Base-by-base conservation (phyloP, 1,140 invertebrate species). In the Helicoverpa armigera region DNA sequence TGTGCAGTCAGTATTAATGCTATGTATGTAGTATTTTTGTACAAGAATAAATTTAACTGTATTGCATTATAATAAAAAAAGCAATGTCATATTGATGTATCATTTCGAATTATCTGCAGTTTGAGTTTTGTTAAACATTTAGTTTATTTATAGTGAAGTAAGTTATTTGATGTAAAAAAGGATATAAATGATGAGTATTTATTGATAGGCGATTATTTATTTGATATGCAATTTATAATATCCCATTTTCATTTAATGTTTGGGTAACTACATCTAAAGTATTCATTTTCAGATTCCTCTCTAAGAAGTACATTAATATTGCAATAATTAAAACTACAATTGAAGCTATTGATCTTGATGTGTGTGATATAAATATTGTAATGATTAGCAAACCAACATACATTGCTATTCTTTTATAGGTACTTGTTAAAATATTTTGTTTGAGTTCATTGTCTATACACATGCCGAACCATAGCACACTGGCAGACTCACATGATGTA, bases 381-480 rank as follows among this genome's bases (percentile, higher is more conserved):
- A 91, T 83, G 54, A 89, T 69, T 35, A 91, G 58, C 63, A 91
- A 85, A 29, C 85, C 81, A 81, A 88, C 77, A 81, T 93, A 94
- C 13, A 88, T 77, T 54, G 73, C 63, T 72, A 86, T 61, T 82
- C 87, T 89, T 72, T 84, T 86, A 10, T 86, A 65, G n/a, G 86
- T 73, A 82, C 74, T 83, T 56, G 54, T 73, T 76, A 89, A 54
- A 80, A 83, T 84, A 65, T 87, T 81, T 83, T 81, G 75, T 78
- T 87, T 87, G 43, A 83, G 61, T 76, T 80, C 69, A 53, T 88
- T 83, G 89, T 88, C 84, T 51, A 94, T 70, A 88, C 93, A 94
- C 77, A 85, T 87, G 11, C 91, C 89, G 84, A 82, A 85, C 86
- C 86, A 88, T 43, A 94, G 82, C 1, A 86, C 65, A 75, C 85